These are phyloP conservation scores for Nilaparvata lugens DNA, from an alignment of 1,140 invertebrate species.

Conservation along the genomic window DNA sequence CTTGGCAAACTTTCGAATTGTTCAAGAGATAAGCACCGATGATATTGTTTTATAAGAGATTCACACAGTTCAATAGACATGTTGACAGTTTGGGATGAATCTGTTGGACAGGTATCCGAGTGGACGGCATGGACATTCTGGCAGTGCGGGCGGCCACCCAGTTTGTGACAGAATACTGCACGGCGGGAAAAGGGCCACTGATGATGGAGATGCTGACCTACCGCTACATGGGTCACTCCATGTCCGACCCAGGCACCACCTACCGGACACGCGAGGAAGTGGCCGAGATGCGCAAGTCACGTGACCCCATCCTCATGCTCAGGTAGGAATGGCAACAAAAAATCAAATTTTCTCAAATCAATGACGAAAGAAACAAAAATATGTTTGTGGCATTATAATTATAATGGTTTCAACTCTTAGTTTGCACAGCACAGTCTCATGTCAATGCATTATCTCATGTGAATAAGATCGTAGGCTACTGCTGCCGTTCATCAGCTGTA, in stretches of 20 bases:
- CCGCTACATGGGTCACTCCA: slow-evolving; percentile 46
- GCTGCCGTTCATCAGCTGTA: no score
- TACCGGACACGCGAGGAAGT: slow-evolving; percentile 58
- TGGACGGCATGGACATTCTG: slow-evolving; percentile 69
- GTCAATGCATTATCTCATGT: no score
- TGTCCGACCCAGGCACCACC: slow-evolving; percentile 46
- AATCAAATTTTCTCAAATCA: no score
- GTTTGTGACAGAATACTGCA: slow-evolving; percentile 48
- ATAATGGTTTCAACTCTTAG: no score
- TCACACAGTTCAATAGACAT: no score
- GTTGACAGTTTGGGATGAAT: no score
- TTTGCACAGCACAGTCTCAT: slow-evolving; percentile 40
- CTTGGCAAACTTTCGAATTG: no score
- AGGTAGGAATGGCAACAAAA: slow-evolving; percentile 50
- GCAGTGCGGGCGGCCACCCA: slow-evolving; percentile 55
- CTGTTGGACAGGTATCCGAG: slow-evolving; percentile 39
- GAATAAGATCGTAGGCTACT: no score
- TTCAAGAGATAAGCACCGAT: no score
- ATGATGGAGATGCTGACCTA: slow-evolving; percentile 60
- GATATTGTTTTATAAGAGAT: no score
- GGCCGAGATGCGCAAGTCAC: slow-evolving; percentile 54
- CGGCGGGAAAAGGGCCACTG: slow-evolving; percentile 56
- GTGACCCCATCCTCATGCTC: slow-evolving; percentile 64
- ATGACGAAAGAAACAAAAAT: no score
- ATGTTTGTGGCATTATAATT: no score